Evolutionary conservation across 2,888 invertebrate genomes (phyloP).

Genomic region (Dynastes maya): DNA sequence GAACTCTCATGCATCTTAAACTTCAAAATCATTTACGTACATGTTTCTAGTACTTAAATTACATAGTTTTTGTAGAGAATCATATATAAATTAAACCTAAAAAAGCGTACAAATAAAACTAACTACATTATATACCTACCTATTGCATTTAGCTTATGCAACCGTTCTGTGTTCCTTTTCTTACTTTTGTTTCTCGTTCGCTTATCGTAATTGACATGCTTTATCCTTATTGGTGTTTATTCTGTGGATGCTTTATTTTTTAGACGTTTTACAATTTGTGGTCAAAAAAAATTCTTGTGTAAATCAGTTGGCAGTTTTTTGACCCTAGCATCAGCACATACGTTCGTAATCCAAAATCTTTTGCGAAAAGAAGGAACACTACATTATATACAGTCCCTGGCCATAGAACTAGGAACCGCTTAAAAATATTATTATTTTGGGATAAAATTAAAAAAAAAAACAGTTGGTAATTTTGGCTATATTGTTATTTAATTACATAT

Average conservation of each 20-base stretch:
- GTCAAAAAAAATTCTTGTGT: constrained; percentile 24
- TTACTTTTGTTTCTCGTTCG: constrained; percentile 26
- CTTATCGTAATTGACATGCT: constrained; percentile 33
- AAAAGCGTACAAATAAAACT: constrained; percentile 22
- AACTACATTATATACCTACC: constrained; percentile 9
- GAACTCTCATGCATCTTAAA: constrained; percentile 28
- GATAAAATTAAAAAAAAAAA: too few relatives aligned
- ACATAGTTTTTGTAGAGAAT: constrained; percentile 34
- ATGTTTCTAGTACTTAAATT: constrained; percentile 24
- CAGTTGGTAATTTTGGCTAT: too few relatives aligned
- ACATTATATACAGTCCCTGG: not conserved
- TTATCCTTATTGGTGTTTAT: constrained; percentile 28
- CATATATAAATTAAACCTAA: constrained; percentile 23
- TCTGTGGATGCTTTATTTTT: constrained; percentile 29
- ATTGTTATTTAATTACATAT: too few relatives aligned
- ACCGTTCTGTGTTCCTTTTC: constrained; percentile 26
- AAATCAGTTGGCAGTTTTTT: constrained; percentile 33
- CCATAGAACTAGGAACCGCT: too few relatives aligned
- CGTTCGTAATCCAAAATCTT: not conserved
- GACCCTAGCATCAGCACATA: not conserved
- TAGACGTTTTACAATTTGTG: constrained; percentile 23
- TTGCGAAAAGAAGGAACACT: not conserved
- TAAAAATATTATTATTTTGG: too few relatives aligned
- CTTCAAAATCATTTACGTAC: not conserved
- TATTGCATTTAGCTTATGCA: constrained; percentile 42